phyloP scores from a whole-genome alignment of 2,888 invertebrate genomes.

The Acanthosepion pharaonis region DNA sequence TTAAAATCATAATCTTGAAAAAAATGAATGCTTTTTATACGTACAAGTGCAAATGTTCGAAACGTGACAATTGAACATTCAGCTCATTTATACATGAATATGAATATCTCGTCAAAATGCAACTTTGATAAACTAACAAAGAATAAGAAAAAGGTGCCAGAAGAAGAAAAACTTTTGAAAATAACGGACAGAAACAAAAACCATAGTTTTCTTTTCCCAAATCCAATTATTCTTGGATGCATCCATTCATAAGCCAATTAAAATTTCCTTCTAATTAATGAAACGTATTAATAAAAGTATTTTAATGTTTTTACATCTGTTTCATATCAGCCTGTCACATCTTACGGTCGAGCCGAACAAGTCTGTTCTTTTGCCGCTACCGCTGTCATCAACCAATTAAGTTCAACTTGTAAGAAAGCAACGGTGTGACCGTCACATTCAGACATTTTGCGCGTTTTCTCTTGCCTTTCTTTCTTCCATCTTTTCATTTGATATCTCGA shows the following conservation, averaged over 20 bases:
- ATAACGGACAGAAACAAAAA: background rate
- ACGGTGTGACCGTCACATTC: background rate
- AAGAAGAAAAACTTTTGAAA: background rate
- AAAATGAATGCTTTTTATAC: background rate
- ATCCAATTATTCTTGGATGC: background rate
- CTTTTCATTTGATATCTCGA: slow-evolving; percentile 39
- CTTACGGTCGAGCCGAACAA: slow-evolving; percentile 2
- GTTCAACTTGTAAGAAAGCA: background rate
- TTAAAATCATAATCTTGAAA: too few relatives aligned
- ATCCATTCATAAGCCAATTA: background rate
- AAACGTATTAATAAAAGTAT: slow-evolving; percentile 18
- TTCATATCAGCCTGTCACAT: background rate
- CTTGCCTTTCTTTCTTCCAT: background rate
- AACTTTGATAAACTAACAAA: background rate
- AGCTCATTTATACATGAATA: too few relatives aligned
- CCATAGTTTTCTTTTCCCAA: background rate
- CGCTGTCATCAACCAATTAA: background rate
- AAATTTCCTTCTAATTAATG: slow-evolving; percentile 9
- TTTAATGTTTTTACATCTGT: background rate
- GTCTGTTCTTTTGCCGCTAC: background rate
- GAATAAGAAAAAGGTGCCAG: background rate
- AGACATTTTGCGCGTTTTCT: background rate
- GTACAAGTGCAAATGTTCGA: background rate
- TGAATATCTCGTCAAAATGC: too few relatives aligned
- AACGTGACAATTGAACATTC: background rate